Percentiles rank a stretch among this genome's conserved stretches.
These are phyloP conservation scores for Iguana delicatissima DNA, from an alignment of 2,797 vertebrate genomes.

Conservation along the genomic window DNA sequence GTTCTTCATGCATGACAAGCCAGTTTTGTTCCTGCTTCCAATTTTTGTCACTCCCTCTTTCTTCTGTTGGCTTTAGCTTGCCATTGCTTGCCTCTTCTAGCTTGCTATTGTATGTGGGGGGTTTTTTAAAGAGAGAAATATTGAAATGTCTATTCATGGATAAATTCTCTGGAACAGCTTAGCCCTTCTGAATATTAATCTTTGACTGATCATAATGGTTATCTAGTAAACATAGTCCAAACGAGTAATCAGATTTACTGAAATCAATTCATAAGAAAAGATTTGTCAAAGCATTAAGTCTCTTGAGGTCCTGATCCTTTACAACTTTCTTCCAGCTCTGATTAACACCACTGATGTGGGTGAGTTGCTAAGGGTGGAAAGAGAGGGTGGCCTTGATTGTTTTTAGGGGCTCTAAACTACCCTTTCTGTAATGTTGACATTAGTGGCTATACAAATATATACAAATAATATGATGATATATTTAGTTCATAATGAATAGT, in stretches of 20 bases:
- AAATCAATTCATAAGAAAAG: constrained; percentile 13
- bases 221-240: neutral
- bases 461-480: neutral
- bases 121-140: neutral
- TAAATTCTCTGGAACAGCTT: neutral
- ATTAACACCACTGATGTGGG: neutral
- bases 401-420: neutral
- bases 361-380: neutral
- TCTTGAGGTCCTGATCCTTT: neutral
- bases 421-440: neutral
- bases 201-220: neutral
- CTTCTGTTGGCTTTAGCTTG: neutral
- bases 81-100: neutral
- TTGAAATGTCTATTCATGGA: neutral
- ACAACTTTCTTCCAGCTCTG: neutral
- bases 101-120: neutral
- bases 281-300: constrained; percentile 15
- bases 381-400: neutral
- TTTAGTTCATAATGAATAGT: neutral
- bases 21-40: neutral
- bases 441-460: neutral
- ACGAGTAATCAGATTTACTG: neutral
- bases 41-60: neutral
- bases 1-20: neutral
- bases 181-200: neutral